phyloP scores from a whole-genome alignment of 2,113 vertebrate genomes.

The Pantherophis guttatus region DNA sequence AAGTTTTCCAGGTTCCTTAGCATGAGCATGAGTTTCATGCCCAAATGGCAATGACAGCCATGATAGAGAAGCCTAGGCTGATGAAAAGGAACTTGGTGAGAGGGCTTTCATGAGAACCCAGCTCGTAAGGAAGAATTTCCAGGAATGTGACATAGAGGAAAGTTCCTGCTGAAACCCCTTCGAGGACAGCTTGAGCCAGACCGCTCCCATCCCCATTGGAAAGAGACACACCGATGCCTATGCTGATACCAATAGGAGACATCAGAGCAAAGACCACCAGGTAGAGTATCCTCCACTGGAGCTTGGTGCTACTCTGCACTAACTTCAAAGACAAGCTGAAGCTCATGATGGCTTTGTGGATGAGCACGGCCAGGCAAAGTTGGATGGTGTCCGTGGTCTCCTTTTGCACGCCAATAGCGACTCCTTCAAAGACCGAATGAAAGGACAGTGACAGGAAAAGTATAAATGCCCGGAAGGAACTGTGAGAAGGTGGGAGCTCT shows the following conservation, averaged over 20 bases:
- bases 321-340: slow-evolving; percentile 85
- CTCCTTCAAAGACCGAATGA: slow-evolving; percentile 86
- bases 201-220: slow-evolving; percentile 53
- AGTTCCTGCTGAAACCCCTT: slow-evolving; percentile 83
- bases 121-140: slow-evolving; percentile 86
- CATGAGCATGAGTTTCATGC: slow-evolving; percentile 64
- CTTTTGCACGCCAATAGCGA: slow-evolving; percentile 84
- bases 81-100: slow-evolving; percentile 83
- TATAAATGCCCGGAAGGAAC: slow-evolving; percentile 81
- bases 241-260: slow-evolving; percentile 80
- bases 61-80: slow-evolving; percentile 80
- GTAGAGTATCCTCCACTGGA: slow-evolving; percentile 75
- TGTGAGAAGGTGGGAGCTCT: slow-evolving; percentile 48
- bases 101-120: slow-evolving; percentile 75
- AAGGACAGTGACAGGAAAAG: slow-evolving; percentile 87
- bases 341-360: slow-evolving; percentile 86
- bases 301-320: slow-evolving; percentile 69
- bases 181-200: slow-evolving; percentile 79
- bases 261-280: slow-evolving; percentile 77
- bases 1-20: too few species aligned
- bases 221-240: slow-evolving; percentile 78
- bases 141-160: slow-evolving; percentile 90
- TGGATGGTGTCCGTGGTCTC: slow-evolving; percentile 76
- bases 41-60: slow-evolving; percentile 79
- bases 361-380: slow-evolving; percentile 83